Evolutionary conservation across 1,140 invertebrate species (phyloP).

Genomic region (Leguminivora glycinivorella): DNA sequence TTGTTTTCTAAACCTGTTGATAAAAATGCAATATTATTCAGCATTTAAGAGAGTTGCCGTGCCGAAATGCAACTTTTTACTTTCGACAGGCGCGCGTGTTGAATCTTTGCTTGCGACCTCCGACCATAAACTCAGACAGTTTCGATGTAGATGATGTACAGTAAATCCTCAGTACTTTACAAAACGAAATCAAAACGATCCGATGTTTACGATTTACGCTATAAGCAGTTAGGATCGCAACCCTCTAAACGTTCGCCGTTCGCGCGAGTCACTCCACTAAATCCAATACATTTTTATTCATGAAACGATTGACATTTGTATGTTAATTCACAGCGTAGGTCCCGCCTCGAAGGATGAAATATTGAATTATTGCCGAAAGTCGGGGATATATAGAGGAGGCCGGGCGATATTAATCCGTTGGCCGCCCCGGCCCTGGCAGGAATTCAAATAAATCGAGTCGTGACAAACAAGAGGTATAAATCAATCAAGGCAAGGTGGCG

Average conservation of each 20-base stretch:
- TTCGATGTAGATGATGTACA: background rate
- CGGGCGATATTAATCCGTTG: constrained; percentile 72
- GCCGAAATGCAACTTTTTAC: background rate
- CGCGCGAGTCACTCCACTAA: constrained; percentile 71
- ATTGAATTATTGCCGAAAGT: constrained; percentile 76
- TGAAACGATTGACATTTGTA: constrained; percentile 79
- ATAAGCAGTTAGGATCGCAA: constrained; percentile 50
- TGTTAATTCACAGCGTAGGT: constrained; percentile 74
- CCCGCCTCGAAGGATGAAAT: constrained; percentile 73
- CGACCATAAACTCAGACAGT: constrained; percentile 6
- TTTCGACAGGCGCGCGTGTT: background rate
- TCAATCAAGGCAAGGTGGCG: constrained; percentile 78
- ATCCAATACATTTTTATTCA: constrained; percentile 80
- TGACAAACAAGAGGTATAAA: constrained; percentile 81
- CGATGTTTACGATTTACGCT: constrained; percentile 63
- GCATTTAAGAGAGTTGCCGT: background rate
- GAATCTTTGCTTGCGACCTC: background rate
- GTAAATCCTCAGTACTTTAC: constrained; percentile 16
- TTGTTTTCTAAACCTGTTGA: background rate
- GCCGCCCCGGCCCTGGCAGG: constrained; percentile 68
- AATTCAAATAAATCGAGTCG: constrained; percentile 79
- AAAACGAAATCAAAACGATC: constrained; percentile 51
- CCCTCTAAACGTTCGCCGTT: constrained; percentile 49
- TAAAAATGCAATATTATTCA: background rate
- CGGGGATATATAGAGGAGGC: constrained; percentile 70